Conservation (phyloP, 1,140 invertebrate genomes). For the Oncopeltus fasciatus region DNA sequence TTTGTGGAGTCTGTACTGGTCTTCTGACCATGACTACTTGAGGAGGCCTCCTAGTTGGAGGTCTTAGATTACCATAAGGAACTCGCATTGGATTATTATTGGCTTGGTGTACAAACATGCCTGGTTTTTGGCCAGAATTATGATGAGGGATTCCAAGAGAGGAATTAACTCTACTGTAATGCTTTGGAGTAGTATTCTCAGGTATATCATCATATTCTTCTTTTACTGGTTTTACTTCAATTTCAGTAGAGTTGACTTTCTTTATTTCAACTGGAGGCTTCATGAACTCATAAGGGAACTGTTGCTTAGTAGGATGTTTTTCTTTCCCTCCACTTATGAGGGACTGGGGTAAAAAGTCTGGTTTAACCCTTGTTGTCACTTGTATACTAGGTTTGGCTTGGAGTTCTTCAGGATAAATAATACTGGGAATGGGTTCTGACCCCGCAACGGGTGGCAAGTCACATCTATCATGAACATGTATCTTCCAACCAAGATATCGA, state of each 20-base stretch:
- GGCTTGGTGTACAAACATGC: background rate
- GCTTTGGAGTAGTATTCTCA: slow-evolving; percentile 4
- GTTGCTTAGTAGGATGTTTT: background rate
- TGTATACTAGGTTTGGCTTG: slow-evolving; percentile 45
- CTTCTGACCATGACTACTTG: background rate
- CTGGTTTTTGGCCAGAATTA: background rate
- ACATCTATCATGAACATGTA: slow-evolving; percentile 74
- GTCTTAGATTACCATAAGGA: background rate
- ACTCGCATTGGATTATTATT: background rate
- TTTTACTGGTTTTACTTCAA: slow-evolving; percentile 18
- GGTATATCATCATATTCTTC: slow-evolving; percentile 18
- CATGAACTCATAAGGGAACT: slow-evolving; percentile 16
- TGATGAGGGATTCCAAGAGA: background rate
- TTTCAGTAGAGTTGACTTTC: slow-evolving; percentile 6
- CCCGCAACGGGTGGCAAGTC: slow-evolving; percentile 35
- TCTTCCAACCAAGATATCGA: slow-evolving; percentile 87
- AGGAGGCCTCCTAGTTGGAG: background rate
- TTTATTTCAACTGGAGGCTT: slow-evolving; percentile 5
- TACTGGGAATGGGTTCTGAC: slow-evolving; percentile 37
- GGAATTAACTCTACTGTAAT: background rate
- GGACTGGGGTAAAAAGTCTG: slow-evolving; percentile 32
- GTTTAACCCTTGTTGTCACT: slow-evolving; percentile 53
- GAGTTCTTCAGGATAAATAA: slow-evolving; percentile 37
- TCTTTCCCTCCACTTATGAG: background rate
- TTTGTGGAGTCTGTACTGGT: background rate